phyloP scores from a whole-genome alignment of 2,888 invertebrate species.

The Hybos culiciformis region DNA sequence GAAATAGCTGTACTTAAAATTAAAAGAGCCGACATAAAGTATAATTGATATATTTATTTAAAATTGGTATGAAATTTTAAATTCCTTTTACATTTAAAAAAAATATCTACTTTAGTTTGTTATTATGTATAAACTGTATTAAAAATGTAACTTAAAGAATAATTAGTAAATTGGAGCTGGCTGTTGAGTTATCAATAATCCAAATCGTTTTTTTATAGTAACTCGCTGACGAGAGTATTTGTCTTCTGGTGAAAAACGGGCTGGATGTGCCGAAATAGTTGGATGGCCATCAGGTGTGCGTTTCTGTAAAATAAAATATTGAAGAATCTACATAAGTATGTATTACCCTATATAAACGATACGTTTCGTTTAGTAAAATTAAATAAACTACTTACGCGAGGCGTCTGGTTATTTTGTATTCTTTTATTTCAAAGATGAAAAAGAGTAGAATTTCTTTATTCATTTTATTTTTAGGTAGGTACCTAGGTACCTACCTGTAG shows the following conservation, averaged over 20 bases:
- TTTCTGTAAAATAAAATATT: slow-evolving; percentile 45
- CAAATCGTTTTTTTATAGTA: slow-evolving; percentile 78
- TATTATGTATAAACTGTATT: background rate
- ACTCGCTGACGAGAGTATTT: slow-evolving; percentile 82
- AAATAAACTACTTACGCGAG: background rate
- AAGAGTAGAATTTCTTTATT: no score
- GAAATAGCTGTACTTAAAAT: no score
- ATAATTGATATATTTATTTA: no score
- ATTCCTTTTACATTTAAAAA: no score
- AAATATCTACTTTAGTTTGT: no score
- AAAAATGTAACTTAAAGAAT: background rate
- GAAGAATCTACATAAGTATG: background rate
- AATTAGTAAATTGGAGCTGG: slow-evolving; percentile 53
- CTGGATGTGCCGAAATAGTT: slow-evolving; percentile 79
- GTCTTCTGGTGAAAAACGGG: slow-evolving; percentile 91
- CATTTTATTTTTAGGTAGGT: no score
- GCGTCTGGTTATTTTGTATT: no score
- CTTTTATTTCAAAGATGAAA: no score
- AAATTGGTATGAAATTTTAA: no score
- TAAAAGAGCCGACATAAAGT: no score
- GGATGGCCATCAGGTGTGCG: slow-evolving; percentile 63
- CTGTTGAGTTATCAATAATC: slow-evolving; percentile 71
- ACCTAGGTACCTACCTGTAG: no score
- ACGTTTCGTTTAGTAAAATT: background rate
- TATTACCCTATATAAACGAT: background rate